phyloP scores from a whole-genome alignment of 2,113 vertebrate species.

The Mola mola region DNA sequence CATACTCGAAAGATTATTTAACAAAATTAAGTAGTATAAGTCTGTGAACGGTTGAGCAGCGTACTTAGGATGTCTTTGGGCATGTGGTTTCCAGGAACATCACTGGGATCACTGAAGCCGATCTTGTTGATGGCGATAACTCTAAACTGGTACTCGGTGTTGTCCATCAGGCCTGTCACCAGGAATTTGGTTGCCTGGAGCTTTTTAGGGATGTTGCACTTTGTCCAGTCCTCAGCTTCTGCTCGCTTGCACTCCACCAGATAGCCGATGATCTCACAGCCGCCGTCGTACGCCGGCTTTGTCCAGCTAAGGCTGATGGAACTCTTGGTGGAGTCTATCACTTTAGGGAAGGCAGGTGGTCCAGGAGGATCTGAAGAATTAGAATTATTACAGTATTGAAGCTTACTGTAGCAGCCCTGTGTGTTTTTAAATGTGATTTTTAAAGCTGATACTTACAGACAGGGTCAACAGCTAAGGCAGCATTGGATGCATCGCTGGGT shows the following conservation, averaged over 20 bases:
- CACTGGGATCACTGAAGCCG: slow-evolving; percentile 95
- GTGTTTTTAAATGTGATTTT: not conserved
- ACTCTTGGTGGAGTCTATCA: slow-evolving; percentile 91
- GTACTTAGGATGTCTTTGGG: slow-evolving; percentile 96
- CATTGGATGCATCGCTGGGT: slow-evolving; percentile 92
- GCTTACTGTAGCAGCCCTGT: not conserved
- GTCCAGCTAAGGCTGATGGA: slow-evolving; percentile 94
- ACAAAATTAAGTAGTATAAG: too few relatives aligned
- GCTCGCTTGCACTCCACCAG: slow-evolving; percentile 92
- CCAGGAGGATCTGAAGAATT: slow-evolving; percentile 91
- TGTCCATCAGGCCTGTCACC: slow-evolving; percentile 89
- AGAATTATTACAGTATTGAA: not conserved
- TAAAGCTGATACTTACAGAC: slow-evolving; percentile 86
- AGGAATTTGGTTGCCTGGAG: slow-evolving; percentile 90
- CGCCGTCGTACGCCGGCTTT: slow-evolving; percentile 97
- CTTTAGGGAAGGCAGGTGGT: slow-evolving; percentile 96
- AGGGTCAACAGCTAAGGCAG: slow-evolving; percentile 90
- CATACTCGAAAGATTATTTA: too few relatives aligned
- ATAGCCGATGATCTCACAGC: slow-evolving; percentile 96
- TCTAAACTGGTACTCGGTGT: slow-evolving; percentile 94
- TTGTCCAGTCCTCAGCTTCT: slow-evolving; percentile 90
- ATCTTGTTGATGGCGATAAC: slow-evolving; percentile 94
- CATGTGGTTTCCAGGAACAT: slow-evolving; percentile 92
- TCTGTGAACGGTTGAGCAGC: slow-evolving; percentile 67
- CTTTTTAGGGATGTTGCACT: slow-evolving; percentile 94